phyloP scores from a whole-genome alignment of 2,888 invertebrate genomes.

The Lasioglossum pauxillum region DNA sequence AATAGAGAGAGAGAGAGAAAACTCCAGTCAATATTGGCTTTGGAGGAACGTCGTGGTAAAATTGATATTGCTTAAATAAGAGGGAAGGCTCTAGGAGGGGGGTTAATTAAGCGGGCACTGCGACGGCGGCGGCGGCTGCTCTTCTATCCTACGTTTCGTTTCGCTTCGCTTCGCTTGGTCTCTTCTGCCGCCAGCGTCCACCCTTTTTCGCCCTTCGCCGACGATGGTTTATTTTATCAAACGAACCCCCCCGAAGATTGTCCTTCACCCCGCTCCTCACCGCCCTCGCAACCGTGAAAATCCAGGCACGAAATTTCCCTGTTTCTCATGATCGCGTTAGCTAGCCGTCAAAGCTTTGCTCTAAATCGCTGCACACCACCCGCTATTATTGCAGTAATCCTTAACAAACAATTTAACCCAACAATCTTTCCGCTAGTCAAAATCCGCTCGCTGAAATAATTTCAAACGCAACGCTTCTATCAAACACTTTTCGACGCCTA shows the following conservation, averaged over 20 bases:
- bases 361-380: neutral
- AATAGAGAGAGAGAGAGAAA: neutral
- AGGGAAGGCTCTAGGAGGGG: conserved; percentile 43
- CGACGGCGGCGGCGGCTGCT: conserved; percentile 28
- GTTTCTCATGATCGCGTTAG: neutral
- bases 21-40: conserved; percentile 54
- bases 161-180: conserved; percentile 19
- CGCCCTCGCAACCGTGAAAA: conserved; percentile 10
- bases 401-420: neutral
- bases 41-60: conserved; percentile 63
- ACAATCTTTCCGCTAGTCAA: too few species aligned
- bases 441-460: too few species aligned
- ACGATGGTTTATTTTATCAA: conserved; percentile 54
- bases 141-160: conserved; percentile 23
- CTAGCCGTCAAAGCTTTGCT: neutral
- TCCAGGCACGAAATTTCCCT: conserved; percentile 30
- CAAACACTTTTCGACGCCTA: too few species aligned
- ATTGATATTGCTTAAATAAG: conserved; percentile 65
- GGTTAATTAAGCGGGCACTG: conserved; percentile 61
- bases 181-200: conserved; percentile 18
- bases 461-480: too few species aligned
- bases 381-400: neutral
- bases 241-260: conserved; percentile 32
- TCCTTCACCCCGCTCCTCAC: neutral
- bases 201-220: conserved; percentile 14